phyloP scores from a whole-genome alignment of 2,113 vertebrate species.

The Psilopsiagon aymara region DNA sequence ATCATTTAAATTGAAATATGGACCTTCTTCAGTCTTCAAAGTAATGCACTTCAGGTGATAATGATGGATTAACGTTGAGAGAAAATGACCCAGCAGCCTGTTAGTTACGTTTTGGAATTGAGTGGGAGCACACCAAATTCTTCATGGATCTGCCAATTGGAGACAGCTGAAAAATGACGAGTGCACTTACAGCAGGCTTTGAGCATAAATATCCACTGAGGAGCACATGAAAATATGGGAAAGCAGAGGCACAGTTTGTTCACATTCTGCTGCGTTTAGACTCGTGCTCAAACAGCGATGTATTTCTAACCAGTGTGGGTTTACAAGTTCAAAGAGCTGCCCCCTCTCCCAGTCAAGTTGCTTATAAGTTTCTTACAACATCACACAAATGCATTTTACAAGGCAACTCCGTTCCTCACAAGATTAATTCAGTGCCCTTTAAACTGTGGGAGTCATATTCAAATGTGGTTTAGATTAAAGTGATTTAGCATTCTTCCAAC shows the following conservation, averaged over 20 bases:
- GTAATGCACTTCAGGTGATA: constrained; percentile 71
- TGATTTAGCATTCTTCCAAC: constrained; percentile 68
- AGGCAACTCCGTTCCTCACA: constrained; percentile 57
- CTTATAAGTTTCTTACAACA: constrained; percentile 56
- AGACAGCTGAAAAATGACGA: constrained; percentile 72
- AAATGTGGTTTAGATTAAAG: constrained; percentile 74
- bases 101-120: constrained; percentile 67
- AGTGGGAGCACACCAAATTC: constrained; percentile 70
- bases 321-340: constrained; percentile 65
- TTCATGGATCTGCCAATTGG: constrained; percentile 71
- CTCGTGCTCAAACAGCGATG: background rate
- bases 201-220: constrained; percentile 59
- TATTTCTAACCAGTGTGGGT: constrained; percentile 36
- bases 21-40: constrained; percentile 70
- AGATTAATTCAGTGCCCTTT: constrained; percentile 73
- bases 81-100: constrained; percentile 68
- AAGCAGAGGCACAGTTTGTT: constrained; percentile 20
- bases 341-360: constrained; percentile 34
- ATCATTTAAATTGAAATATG: constrained; percentile 76
- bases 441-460: constrained; percentile 58
- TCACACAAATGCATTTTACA: constrained; percentile 58
- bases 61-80: constrained; percentile 74
- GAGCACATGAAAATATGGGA: constrained; percentile 48
- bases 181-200: constrained; percentile 11
- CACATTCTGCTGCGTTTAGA: background rate